Evolutionary conservation across 2,797 vertebrate genomes (phyloP).

Genomic region (Merluccius polli): DNA sequence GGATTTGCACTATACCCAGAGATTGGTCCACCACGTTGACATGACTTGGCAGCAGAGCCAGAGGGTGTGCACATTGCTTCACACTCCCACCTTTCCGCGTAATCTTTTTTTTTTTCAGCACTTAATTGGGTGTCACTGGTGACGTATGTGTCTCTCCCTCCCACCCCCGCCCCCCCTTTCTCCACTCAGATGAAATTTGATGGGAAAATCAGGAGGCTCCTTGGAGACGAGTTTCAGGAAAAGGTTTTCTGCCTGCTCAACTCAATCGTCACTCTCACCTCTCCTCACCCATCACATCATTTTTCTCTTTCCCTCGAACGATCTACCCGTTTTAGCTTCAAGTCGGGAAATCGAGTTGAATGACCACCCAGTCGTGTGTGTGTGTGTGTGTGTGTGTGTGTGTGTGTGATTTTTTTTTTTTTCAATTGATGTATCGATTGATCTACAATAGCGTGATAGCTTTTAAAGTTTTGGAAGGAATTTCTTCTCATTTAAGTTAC

Average conservation of each 20-base stretch:
- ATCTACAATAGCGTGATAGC: neutral
- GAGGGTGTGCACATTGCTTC: neutral
- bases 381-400: no score
- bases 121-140: constrained; percentile 59
- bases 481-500: no score
- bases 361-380: neutral
- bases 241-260: constrained; percentile 68
- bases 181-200: constrained; percentile 81
- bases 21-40: neutral
- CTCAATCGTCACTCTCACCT: neutral
- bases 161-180: constrained; percentile 37
- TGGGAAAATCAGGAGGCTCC: constrained; percentile 79
- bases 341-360: neutral
- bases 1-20: neutral
- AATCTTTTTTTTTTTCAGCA: constrained; percentile 20
- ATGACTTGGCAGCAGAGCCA: neutral
- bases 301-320: neutral
- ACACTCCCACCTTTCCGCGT: neutral
- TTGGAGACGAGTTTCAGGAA: constrained; percentile 85
- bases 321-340: neutral
- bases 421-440: no score
- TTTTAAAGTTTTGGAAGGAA: neutral
- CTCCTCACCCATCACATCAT: neutral
- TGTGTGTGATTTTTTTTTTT: no score
- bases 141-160: constrained; percentile 41